Conservation (phyloP, 2,113 vertebrate genomes). For the Sterrhoptilus dennistouni region DNA sequence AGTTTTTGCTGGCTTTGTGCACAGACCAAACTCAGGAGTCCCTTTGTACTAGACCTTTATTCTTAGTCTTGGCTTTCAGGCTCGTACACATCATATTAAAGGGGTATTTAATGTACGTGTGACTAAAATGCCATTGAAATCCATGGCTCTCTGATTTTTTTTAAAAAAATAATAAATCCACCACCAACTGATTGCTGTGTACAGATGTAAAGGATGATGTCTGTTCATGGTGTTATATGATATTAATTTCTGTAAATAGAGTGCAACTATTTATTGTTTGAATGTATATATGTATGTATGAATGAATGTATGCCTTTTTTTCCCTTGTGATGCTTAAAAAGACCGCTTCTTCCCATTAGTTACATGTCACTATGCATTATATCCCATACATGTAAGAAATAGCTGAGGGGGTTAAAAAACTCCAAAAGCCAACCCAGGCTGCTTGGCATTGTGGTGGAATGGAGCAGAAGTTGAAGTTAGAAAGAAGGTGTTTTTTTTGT, state of each 20-base stretch:
- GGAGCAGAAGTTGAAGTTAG: neutral
- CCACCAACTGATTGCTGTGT: neutral
- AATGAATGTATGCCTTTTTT: neutral
- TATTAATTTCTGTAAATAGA: neutral
- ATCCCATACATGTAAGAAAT: neutral
- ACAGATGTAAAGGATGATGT: neutral
- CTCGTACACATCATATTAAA: neutral
- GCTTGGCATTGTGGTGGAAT: neutral
- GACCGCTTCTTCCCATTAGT: neutral
- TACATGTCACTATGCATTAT: neutral
- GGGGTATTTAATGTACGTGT: neutral
- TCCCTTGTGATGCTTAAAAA: neutral
- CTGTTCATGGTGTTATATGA: neutral
- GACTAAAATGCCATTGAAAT: neutral
- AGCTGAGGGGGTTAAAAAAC: neutral
- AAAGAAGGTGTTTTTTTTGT: neutral
- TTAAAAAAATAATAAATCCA: neutral
- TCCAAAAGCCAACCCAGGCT: neutral
- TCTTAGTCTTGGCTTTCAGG: neutral
- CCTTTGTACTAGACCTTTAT: neutral
- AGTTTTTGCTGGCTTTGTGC: constrained; percentile 31
- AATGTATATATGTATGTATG: too few species aligned
- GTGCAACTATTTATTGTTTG: neutral
- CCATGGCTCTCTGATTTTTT: neutral
- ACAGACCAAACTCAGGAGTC: neutral